A percentile compares a stretch with the other conserved stretches of the same genome.
Evolutionary conservation across 2,888 invertebrate genomes (phyloP).

Genomic region (Hydrotaea cyrtoneurina): DNA sequence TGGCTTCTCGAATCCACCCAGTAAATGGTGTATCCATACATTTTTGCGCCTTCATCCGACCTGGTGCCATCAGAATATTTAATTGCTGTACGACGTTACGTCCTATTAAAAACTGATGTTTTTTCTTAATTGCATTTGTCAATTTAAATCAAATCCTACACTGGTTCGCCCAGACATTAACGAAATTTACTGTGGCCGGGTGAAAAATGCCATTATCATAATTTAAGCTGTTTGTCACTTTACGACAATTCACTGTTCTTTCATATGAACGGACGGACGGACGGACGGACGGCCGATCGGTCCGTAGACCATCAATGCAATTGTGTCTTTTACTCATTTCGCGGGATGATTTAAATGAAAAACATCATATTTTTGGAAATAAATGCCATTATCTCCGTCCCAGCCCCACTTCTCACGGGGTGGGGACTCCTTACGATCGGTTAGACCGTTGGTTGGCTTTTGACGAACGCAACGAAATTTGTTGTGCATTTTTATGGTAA

Average conservation of each 20-base stretch:
- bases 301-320: background rate
- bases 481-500: constrained; percentile 61
- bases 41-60: too few relatives aligned
- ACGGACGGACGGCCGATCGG: background rate
- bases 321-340: constrained; percentile 41
- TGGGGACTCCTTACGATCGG: constrained; percentile 10
- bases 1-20: too few relatives aligned
- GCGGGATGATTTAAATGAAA: constrained; percentile 60
- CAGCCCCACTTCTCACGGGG: background rate
- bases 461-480: constrained; percentile 10
- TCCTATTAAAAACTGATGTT: constrained; percentile 59
- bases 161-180: constrained; percentile 73
- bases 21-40: too few relatives aligned
- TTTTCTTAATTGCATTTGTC: constrained; percentile 76
- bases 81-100: constrained; percentile 46
- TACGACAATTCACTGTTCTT: background rate
- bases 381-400: constrained; percentile 21
- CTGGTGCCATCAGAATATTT: constrained; percentile 7
- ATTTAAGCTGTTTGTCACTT: constrained; percentile 72
- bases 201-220: constrained; percentile 79
- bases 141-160: constrained; percentile 79
- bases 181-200: constrained; percentile 75
- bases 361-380: constrained; percentile 42
- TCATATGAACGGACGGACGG: background rate
- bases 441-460: constrained; percentile 1